A percentile compares a stretch with the other conserved stretches of the same genome.
Evolutionary conservation across 2,113 vertebrate species (phyloP).

Genomic region (Corvus moneduloides): DNA sequence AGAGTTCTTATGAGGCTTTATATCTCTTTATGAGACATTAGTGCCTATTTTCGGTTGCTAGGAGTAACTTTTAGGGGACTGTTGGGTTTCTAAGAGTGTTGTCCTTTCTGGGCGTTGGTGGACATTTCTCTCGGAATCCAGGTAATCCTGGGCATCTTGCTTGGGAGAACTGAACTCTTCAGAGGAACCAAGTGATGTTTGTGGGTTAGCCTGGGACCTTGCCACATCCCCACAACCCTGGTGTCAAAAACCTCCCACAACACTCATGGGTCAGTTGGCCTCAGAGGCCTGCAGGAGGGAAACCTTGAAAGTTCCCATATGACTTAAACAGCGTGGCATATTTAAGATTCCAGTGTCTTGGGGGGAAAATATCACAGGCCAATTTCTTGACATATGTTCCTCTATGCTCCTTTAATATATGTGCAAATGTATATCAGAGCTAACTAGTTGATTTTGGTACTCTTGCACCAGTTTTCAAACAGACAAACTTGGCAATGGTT

Average conservation of each 20-base stretch:
- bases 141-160: neutral
- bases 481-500: neutral
- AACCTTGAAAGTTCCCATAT: neutral
- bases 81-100: neutral
- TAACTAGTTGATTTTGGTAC: neutral
- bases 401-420: neutral
- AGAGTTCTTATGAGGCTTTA: neutral
- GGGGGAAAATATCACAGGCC: neutral
- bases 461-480: neutral
- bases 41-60: neutral
- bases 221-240: rapidly evolving
- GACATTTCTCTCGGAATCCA: neutral
- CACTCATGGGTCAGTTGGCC: neutral
- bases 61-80: neutral
- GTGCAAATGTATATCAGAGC: rapidly evolving
- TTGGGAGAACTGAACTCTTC: neutral
- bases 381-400: neutral
- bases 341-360: too few relatives aligned
- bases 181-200: neutral
- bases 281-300: neutral
- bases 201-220: neutral
- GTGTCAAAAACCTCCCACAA: neutral
- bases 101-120: neutral
- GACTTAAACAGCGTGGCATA: neutral
- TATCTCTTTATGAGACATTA: neutral